phyloP scores from a whole-genome alignment of 2,113 vertebrate genomes.

The Sapajus apella region DNA sequence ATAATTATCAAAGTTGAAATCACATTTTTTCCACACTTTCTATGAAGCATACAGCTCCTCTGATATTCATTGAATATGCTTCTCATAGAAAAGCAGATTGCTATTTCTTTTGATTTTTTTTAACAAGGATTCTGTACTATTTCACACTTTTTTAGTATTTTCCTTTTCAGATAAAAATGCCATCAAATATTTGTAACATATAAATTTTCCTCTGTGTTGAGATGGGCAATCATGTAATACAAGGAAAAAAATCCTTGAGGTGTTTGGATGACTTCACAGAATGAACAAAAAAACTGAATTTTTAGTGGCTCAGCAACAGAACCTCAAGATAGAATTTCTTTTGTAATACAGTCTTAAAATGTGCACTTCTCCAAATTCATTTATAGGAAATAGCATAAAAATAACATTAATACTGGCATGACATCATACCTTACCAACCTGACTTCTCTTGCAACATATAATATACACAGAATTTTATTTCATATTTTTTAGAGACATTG shows the following conservation, averaged over 20 bases:
- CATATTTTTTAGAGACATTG: no score
- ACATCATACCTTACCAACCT: background rate
- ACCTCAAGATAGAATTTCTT: conserved; percentile 28
- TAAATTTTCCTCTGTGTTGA: background rate
- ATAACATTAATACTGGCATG: background rate
- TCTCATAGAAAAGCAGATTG: background rate
- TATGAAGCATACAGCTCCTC: background rate
- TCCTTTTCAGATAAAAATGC: background rate
- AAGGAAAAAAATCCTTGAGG: background rate
- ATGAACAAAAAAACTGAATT: background rate
- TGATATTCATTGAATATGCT: background rate
- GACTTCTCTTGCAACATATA: background rate
- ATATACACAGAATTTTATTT: no score
- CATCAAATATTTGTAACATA: background rate
- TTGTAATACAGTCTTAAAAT: conserved; percentile 15
- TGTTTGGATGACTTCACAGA: background rate
- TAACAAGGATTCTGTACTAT: background rate
- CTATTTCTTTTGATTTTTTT: background rate
- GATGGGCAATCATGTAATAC: background rate
- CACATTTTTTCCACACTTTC: background rate
- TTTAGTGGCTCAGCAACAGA: background rate
- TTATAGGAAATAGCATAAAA: conserved; percentile 36
- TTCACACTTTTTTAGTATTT: background rate
- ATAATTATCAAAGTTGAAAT: background rate
- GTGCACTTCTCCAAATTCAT: background rate